A percentile compares a stretch with the other conserved stretches of the same genome.
Evolutionary conservation across 2,888 invertebrate species (phyloP).

Genomic region (Aethes cnicana): DNA sequence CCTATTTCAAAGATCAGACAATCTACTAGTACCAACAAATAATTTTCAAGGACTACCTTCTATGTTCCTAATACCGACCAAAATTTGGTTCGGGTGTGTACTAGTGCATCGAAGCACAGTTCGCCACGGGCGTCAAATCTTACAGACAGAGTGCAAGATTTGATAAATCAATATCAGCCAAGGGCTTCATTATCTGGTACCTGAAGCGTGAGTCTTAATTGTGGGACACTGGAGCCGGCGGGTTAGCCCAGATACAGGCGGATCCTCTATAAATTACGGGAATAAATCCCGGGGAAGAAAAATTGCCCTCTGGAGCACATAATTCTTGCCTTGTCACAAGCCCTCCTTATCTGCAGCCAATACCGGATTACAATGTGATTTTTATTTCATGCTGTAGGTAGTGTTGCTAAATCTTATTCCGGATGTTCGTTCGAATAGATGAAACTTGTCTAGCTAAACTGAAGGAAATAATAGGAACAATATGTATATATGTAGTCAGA

Average conservation of each 20-base stretch:
- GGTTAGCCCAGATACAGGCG: slow-evolving; percentile 80
- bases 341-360: slow-evolving; percentile 81
- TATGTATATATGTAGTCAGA: too few species aligned
- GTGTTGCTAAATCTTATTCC: slow-evolving; percentile 33
- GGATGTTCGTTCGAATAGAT: too few species aligned
- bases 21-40: too few species aligned
- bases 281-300: slow-evolving; percentile 82
- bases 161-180: slow-evolving; percentile 23
- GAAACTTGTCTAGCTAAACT: too few species aligned
- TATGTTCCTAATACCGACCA: too few species aligned
- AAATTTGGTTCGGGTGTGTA: too few species aligned
- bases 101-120: too few species aligned
- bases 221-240: slow-evolving; percentile 61
- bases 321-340: slow-evolving; percentile 83
- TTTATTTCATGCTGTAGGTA: slow-evolving; percentile 76
- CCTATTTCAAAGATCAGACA: not conserved
- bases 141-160: not conserved
- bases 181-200: slow-evolving; percentile 29
- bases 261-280: slow-evolving; percentile 81
- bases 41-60: too few species aligned
- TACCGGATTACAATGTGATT: slow-evolving; percentile 83
- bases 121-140: too few species aligned
- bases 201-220: slow-evolving; percentile 67
- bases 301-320: slow-evolving; percentile 83
- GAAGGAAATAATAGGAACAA: too few species aligned